phyloP scores from a whole-genome alignment of 2,888 invertebrate species.

The Aspidapion aeneum region DNA sequence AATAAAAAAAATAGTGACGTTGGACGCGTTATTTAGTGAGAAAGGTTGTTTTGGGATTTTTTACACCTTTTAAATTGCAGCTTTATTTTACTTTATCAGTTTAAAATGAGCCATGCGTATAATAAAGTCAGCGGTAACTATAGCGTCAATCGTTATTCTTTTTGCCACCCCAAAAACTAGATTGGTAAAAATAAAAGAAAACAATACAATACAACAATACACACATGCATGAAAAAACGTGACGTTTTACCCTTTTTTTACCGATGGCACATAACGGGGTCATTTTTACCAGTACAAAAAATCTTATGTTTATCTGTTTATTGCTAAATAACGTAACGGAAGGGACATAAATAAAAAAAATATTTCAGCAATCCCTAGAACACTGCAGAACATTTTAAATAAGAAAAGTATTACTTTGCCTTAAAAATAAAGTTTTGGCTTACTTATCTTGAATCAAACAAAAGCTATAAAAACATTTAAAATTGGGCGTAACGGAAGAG shows the following conservation, averaged over 20 bases:
- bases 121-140: too few species aligned
- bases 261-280: not conserved
- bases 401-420: not conserved
- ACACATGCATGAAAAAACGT: not conserved
- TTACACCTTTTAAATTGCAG: too few species aligned
- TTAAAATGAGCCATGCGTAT: too few species aligned
- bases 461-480: not conserved
- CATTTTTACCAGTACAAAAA: not conserved
- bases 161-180: too few species aligned
- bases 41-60: too few species aligned
- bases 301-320: not conserved
- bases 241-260: not conserved
- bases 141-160: too few species aligned
- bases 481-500: not conserved
- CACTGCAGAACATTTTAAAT: not conserved
- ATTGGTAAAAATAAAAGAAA: too few species aligned
- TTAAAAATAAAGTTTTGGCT: not conserved
- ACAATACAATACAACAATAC: too few species aligned
- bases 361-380: not conserved
- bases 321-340: not conserved
- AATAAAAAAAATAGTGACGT: not conserved
- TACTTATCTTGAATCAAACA: not conserved
- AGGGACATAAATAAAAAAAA: not conserved
- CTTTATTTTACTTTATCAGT: too few species aligned
- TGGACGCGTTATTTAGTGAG: too few species aligned